Evolutionary conservation across 2,888 invertebrate genomes (phyloP), one percentile per base, ranked within the genome.

Genomic region (Falcaria lacertinaria): DNA sequence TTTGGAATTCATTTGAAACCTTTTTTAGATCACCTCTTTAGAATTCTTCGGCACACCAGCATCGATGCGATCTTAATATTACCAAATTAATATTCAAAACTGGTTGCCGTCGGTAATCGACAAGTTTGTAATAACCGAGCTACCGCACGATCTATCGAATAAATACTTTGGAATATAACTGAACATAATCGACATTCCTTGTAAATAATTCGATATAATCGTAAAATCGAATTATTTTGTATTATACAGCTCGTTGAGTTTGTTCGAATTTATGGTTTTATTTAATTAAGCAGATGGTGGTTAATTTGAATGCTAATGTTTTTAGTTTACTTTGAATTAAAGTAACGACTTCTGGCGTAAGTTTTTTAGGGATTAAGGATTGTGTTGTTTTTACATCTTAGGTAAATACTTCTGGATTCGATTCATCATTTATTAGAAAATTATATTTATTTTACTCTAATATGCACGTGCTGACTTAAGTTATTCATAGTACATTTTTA

Each of bases 21-120:
- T 22, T 37, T 37, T 37, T 15, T 14, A 8, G n/a, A 37, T 15
- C 22, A 25, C n/a, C 11, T 28, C 3, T 2, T 11, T 28, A 11
- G 8, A 15, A 15, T 15, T 22, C 15, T 22, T 14, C 19, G 14
- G 15, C 22, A 22, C 22, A 15, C 14, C 15, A 15, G 16, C 7
- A 22, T 22, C 37, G 6, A 19, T 22, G 25, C 22, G 14, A 37
- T 37, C 22, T 22, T 25, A 37, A 25, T 37, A 37, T 37, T 22
- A 37, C 54, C 47, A 59, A 61, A 54, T 54, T 60, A 60, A 61
- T 57, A 62, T 61, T 60, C 60, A 59, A 60, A 59, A 51, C n/a
- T 51, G 28, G 51, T 48, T 62, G 52, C 52, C 52, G 54, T 59
- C 49, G 49, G 49, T 57, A 54, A 52, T 54, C 62, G 47, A 61